phyloP scores from a whole-genome alignment of 2,888 invertebrate genomes.

The Blera fallax region DNA sequence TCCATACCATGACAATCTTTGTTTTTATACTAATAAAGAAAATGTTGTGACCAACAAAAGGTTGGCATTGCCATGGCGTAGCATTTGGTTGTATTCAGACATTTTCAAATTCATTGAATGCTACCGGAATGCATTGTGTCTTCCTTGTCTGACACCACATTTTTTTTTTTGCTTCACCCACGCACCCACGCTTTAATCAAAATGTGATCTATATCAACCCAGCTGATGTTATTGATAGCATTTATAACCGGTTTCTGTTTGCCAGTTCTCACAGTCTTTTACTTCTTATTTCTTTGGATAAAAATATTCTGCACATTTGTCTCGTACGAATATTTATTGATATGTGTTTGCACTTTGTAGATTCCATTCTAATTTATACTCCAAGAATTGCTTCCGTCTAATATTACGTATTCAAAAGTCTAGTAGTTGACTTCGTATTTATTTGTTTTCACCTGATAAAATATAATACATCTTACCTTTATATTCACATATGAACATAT shows the following conservation, averaged over 20 bases:
- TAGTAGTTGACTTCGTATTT: not conserved
- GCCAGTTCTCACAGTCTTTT: not conserved
- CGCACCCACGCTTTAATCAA: not conserved
- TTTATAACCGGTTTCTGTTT: not conserved
- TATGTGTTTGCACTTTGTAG: not conserved
- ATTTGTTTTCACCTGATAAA: not conserved
- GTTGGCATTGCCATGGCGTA: too few species aligned
- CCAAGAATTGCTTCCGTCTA: not conserved
- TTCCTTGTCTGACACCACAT: too few species aligned
- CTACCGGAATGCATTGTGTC: too few species aligned
- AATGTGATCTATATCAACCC: not conserved
- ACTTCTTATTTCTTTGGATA: not conserved
- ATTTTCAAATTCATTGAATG: too few species aligned
- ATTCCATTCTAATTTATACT: conserved; percentile 12
- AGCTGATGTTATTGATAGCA: conserved; percentile 3
- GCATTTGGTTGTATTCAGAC: too few species aligned
- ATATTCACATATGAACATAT: too few species aligned
- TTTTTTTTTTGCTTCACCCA: not conserved
- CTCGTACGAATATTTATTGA: conserved; percentile 4
- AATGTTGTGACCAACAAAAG: too few species aligned
- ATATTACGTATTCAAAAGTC: not conserved
- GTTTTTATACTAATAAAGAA: too few species aligned
- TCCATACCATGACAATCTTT: too few species aligned
- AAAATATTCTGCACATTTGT: conserved; percentile 16
- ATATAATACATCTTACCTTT: not conserved